Conservation (phyloP, 2,888 invertebrate genomes). For the Girardia tigrina region DNA sequence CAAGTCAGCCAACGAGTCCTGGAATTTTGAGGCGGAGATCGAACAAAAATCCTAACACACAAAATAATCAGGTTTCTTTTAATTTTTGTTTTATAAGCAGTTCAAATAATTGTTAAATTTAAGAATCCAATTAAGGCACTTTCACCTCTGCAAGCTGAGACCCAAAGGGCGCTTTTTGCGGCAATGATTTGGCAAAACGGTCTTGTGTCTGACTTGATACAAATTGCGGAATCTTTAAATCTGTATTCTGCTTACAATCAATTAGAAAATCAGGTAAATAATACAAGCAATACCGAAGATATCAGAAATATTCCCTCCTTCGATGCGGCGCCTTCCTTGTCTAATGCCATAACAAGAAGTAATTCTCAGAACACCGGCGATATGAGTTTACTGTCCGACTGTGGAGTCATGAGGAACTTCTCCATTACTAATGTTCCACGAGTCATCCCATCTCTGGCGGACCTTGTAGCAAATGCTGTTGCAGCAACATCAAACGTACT, state of each 20-base stretch:
- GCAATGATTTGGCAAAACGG: constrained; percentile 9
- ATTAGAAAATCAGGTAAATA: background rate
- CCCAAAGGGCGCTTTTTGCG: background rate
- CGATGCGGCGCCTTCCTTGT: background rate
- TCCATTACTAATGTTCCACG: background rate
- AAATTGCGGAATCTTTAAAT: constrained; percentile 9
- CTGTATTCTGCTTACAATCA: background rate
- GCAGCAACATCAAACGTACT: background rate
- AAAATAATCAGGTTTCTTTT: background rate
- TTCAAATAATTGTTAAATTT: background rate
- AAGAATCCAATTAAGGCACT: background rate
- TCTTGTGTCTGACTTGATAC: background rate
- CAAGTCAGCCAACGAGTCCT: background rate
- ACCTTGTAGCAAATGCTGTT: background rate
- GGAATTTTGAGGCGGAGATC: background rate
- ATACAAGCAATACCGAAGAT: background rate
- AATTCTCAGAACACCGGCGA: background rate
- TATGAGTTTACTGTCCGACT: constrained; percentile 3
- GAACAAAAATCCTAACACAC: background rate
- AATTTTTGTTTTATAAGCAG: background rate
- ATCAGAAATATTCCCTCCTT: constrained; percentile 5
- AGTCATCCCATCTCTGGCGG: background rate
- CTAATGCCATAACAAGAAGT: background rate
- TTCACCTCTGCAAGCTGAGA: background rate
- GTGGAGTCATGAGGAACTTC: background rate